phyloP scores from a whole-genome alignment of 2,113 vertebrate genomes.

The Galemys pyrenaicus region DNA sequence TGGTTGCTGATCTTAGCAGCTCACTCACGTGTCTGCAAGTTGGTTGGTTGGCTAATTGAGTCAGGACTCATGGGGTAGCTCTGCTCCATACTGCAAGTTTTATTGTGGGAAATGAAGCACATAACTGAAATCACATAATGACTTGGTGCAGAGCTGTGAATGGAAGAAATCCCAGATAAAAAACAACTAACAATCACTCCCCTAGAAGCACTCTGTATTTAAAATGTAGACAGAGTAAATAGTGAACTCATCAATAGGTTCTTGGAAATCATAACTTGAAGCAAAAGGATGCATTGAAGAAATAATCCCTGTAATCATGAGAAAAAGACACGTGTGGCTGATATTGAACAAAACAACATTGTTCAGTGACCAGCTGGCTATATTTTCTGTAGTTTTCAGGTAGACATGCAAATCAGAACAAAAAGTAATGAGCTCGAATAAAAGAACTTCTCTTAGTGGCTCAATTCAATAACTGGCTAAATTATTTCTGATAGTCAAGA shows the following conservation, averaged over 20 bases:
- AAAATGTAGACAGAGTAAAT: not conserved
- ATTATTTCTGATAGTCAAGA: constrained; percentile 34
- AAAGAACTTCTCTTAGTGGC: not conserved
- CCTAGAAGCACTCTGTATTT: not conserved
- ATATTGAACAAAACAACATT: not conserved
- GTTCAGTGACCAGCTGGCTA: not conserved
- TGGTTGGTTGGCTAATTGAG: not conserved
- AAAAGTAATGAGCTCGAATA: not conserved
- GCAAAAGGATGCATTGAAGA: not conserved
- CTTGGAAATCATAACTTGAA: not conserved
- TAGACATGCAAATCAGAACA: not conserved
- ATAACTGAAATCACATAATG: not conserved
- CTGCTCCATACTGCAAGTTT: not conserved
- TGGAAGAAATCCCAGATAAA: not conserved
- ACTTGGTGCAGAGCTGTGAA: not conserved
- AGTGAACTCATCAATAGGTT: not conserved
- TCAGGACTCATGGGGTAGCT: not conserved
- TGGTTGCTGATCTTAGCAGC: not conserved
- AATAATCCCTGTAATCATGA: no score
- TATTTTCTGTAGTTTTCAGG: not conserved
- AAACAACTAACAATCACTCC: not conserved
- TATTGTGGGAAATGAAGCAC: not conserved
- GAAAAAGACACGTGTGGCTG: not conserved
- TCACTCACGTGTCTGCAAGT: not conserved
- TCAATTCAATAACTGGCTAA: constrained; percentile 24